Evolutionary conservation across 2,888 invertebrate species (phyloP).

Genomic region (Marasmarcha lunaedactyla): DNA sequence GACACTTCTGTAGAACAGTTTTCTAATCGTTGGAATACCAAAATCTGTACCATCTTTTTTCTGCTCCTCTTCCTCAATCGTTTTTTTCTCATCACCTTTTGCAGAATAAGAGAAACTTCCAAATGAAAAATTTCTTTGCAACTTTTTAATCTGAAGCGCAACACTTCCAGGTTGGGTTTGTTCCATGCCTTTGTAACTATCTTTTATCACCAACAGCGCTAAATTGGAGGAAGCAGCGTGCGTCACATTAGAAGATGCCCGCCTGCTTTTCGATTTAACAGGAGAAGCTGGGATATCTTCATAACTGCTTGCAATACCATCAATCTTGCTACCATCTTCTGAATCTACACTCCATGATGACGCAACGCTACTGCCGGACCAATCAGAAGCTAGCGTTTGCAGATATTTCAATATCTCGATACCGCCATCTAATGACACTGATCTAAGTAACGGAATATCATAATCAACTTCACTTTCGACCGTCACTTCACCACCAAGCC

Average conservation of each 20-base stretch:
- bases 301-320: constrained; percentile 40
- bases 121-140: constrained; percentile 25
- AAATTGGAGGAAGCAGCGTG: constrained; percentile 26
- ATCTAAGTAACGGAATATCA: constrained; percentile 39
- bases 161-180: constrained; percentile 22
- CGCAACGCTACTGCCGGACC: constrained; percentile 30
- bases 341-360: constrained; percentile 44
- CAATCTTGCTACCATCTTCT: constrained; percentile 22
- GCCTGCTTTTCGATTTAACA: constrained; percentile 43
- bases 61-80: constrained; percentile 18
- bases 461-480: constrained; percentile 26
- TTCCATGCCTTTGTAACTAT: constrained; percentile 42
- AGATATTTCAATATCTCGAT: constrained; percentile 44
- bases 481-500: constrained; percentile 45
- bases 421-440: constrained; percentile 51
- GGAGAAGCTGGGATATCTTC: constrained; percentile 58
- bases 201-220: constrained; percentile 35
- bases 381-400: constrained; percentile 36
- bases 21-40: neutral
- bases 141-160: constrained; percentile 41
- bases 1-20: too few species aligned
- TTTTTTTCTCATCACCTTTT: constrained; percentile 13
- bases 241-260: constrained; percentile 41
- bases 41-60: constrained; percentile 6
- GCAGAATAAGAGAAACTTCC: too few species aligned